Evolutionary conservation across 2,113 vertebrate species (phyloP), one percentile per base, ranked within the genome.

Genomic region (Ceuthmochares aereus): DNA sequence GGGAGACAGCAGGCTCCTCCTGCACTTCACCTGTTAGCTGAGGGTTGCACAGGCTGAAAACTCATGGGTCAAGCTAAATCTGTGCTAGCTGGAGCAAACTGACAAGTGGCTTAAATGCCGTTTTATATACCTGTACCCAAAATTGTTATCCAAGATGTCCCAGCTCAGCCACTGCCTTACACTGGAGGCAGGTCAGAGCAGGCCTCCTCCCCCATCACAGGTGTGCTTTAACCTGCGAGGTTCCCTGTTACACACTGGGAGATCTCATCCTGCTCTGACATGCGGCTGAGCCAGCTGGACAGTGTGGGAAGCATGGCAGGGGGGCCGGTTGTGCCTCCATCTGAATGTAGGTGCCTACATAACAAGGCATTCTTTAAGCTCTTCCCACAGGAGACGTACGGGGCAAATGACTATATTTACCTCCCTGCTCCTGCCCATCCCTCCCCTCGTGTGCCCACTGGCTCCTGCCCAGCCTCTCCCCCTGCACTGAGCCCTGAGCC

Each of bases 401-500:
- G 5, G 25, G 22, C 8, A 73, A 80, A 70, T 9, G 2, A 37
- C 14, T 47, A 6, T 30, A 42, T 68, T 72, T 29, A 40, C 32
- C 19, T 25, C 66, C 37, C 84, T 62, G 30, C 29, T 69, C n/a
- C n/a, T n/a, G n/a, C n/a, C n/a, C n/a, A n/a, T n/a, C n/a, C n/a
- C n/a, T n/a, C n/a, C n/a, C n/a, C n/a, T n/a, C n/a, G n/a, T n/a
- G n/a, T n/a, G n/a, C n/a, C n/a, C n/a, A n/a, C n/a, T n/a, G n/a
- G n/a, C n/a, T 74, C 30, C 49, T 68, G 43, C 54, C 27, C 22
- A 43, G 36, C 18, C 3, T 75, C 25, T 29, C 7, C 4, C 19
- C 4, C 6, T 9, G 19, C 54, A 42, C 27, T 0, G 1, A 6
- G n/a, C 54, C 30, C 27, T 0, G 1, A 6, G n/a, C 54, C 30